Conservation (phyloP, 1,140 invertebrate genomes). For the Megalonaias nervosa region DNA sequence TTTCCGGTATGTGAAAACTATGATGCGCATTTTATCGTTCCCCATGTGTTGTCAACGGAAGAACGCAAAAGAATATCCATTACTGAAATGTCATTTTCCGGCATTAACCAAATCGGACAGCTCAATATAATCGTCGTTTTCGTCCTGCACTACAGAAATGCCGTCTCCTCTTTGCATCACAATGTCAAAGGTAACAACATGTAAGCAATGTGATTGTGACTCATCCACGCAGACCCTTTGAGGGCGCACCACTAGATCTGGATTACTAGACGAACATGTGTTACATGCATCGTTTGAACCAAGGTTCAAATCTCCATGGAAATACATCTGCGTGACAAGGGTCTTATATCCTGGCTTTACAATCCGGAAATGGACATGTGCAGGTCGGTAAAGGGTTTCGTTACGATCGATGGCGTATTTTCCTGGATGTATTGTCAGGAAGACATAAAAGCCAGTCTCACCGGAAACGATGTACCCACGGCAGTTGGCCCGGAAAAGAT, state of each 20-base stretch:
- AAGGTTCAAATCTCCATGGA: conserved; percentile 29
- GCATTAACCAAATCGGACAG: conserved; percentile 10
- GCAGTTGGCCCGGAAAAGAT: conserved; percentile 27
- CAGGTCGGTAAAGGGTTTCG: conserved; percentile 14
- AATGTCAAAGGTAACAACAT: conserved; percentile 27
- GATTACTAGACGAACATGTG: conserved; percentile 15
- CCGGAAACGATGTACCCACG: conserved; percentile 17
- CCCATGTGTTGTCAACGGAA: too few species aligned
- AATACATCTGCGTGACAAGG: conserved; percentile 36
- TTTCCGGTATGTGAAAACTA: too few species aligned
- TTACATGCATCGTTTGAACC: conserved; percentile 26
- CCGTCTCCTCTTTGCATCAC: conserved; percentile 17
- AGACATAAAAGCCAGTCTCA: conserved; percentile 21
- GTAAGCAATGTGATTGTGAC: conserved; percentile 10
- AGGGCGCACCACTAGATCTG: conserved; percentile 15
- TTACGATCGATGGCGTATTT: conserved; percentile 30
- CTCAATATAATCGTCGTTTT: conserved; percentile 9
- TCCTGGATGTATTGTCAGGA: conserved; percentile 29
- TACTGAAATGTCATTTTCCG: conserved; percentile 10
- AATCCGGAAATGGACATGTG: conserved; percentile 32
- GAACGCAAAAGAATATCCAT: too few species aligned
- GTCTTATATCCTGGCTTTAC: conserved; percentile 15
- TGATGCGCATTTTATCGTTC: too few species aligned
- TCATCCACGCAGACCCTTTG: conserved; percentile 26
- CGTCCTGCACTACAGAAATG: conserved; percentile 18